Percentiles rank a stretch among this genome's conserved stretches.
Evolutionary conservation across 2,113 vertebrate species (phyloP).

Genomic region (Microcebus tavaratra): DNA sequence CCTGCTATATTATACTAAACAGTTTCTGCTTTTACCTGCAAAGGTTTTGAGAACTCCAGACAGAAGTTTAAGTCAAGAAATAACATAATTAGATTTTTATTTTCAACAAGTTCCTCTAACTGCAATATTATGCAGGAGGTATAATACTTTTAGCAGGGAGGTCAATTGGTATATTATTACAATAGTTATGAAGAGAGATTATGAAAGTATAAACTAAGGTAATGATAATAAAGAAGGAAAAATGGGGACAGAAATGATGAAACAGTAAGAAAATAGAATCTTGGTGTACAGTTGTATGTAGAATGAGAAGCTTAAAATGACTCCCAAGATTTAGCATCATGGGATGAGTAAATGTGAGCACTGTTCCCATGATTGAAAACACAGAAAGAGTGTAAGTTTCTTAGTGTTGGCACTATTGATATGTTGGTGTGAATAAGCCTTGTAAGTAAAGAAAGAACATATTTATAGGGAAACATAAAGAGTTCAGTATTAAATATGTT

Average conservation of each 20-base stretch:
- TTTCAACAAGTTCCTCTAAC: not conserved
- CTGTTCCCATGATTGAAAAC: not conserved
- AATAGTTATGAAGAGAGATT: not conserved
- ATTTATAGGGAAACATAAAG: not conserved
- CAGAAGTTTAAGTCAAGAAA: constrained; percentile 3
- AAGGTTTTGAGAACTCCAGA: not conserved
- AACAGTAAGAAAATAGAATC: not conserved
- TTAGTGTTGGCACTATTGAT: not conserved
- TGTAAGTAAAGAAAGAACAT: not conserved
- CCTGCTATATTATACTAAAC: not conserved
- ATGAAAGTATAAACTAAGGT: not conserved
- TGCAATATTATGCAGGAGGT: not conserved
- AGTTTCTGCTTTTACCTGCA: not conserved
- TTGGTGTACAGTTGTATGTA: not conserved
- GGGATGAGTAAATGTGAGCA: not conserved
- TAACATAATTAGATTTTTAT: not conserved
- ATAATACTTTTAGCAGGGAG: not conserved
- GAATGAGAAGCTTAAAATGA: not conserved
- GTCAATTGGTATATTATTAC: not conserved
- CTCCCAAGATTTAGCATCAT: not conserved
- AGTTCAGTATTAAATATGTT: not conserved
- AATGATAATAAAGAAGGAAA: not conserved
- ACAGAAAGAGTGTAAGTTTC: not conserved
- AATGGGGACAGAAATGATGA: not conserved
- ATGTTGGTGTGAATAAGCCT: constrained; percentile 9